phyloP scores from a whole-genome alignment of 2,888 invertebrate species.

The Vanessa cardui region DNA sequence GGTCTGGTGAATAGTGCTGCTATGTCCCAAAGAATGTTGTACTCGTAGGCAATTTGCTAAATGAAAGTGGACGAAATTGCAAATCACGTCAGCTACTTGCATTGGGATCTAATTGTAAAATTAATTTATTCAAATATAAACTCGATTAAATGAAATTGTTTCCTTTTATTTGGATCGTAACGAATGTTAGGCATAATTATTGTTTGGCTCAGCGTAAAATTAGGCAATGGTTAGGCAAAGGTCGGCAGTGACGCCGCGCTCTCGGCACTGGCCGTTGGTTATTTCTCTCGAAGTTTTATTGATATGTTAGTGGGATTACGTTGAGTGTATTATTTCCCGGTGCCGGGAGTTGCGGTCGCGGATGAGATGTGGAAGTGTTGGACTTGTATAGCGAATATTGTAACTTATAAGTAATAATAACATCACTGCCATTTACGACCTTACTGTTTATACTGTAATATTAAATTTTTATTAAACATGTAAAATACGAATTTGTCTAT shows the following conservation, averaged over 20 bases:
- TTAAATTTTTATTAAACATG: slow-evolving; percentile 78
- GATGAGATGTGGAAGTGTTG: slow-evolving; percentile 52
- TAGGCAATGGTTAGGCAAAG: slow-evolving; percentile 45
- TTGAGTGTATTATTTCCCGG: slow-evolving; percentile 63
- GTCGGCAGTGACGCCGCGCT: slow-evolving; percentile 59
- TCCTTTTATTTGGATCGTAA: slow-evolving; percentile 39
- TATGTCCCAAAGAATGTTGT: slow-evolving; percentile 80
- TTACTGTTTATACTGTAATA: slow-evolving; percentile 81
- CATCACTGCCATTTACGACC: slow-evolving; percentile 83
- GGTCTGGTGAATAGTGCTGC: slow-evolving; percentile 73
- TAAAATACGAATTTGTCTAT: slow-evolving; percentile 51
- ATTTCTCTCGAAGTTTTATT: slow-evolving; percentile 68
- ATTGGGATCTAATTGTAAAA: slow-evolving; percentile 35
- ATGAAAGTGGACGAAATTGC: slow-evolving; percentile 48
- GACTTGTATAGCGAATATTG: slow-evolving; percentile 67
- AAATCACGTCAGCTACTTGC: slow-evolving; percentile 43
- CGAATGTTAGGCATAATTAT: slow-evolving; percentile 48
- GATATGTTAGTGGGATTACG: slow-evolving; percentile 70
- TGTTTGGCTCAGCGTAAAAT: slow-evolving; percentile 63
- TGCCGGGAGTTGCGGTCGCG: slow-evolving; percentile 52
- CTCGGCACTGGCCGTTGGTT: slow-evolving; percentile 63
- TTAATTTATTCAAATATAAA: slow-evolving; percentile 35
- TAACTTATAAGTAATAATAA: slow-evolving; percentile 71
- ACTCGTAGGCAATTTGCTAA: slow-evolving; percentile 61
- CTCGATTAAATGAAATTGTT: slow-evolving; percentile 35